Conservation (phyloP, 53 echinoderm and acorn worm genomes). For the Patiria pectinifera region DNA sequence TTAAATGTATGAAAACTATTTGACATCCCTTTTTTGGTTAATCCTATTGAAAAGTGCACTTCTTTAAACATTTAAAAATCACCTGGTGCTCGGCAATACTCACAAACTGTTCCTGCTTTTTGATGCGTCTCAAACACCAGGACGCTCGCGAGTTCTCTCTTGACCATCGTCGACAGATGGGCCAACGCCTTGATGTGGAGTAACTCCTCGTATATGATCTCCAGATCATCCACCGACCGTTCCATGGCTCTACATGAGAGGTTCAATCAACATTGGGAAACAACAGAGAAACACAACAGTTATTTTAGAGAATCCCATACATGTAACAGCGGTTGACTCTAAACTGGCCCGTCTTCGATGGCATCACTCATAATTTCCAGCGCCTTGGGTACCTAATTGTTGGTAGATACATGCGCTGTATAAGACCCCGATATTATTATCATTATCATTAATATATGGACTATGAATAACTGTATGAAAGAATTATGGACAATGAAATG, state of each 20-base stretch:
- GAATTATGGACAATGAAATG: no score
- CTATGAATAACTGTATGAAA: no score
- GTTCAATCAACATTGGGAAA: conserved; percentile 41
- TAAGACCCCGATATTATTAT: no score
- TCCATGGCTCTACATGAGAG: conserved; percentile 80
- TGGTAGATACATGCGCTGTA: no score
- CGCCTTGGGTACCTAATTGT: no score
- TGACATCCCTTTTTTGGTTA: no score
- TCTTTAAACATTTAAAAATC: no score
- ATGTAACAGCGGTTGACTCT: conserved; percentile 32
- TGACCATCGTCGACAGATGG: conserved; percentile 98
- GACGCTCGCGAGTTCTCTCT: conserved; percentile 94
- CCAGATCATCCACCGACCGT: conserved; percentile 90
- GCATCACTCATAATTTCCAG: no score
- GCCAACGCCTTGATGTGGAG: conserved; percentile 98
- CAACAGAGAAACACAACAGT: not conserved
- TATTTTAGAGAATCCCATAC: not conserved
- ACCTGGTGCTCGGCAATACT: conserved; percentile 41
- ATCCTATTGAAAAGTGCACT: no score
- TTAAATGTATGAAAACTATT: no score
- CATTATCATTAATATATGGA: no score
- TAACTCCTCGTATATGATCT: conserved; percentile 97
- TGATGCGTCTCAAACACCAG: conserved; percentile 91
- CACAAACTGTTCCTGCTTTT: conserved; percentile 98
- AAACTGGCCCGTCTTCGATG: not conserved